These are phyloP conservation scores for Pteronotus mesoamericanus DNA, from an alignment of 2,797 vertebrate species.

Conservation along the genomic window DNA sequence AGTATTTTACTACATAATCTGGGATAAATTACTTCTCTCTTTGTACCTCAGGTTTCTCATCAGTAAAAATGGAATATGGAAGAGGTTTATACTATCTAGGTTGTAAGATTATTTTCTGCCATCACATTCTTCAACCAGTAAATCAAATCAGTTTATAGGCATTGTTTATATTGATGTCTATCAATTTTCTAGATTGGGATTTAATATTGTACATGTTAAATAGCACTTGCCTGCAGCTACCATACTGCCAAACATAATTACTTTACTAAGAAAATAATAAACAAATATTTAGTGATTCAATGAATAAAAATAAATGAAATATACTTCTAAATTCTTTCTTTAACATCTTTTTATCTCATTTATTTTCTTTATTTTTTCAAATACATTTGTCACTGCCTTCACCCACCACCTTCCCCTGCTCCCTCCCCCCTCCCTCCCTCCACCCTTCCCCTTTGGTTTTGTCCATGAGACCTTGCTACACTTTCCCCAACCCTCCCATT, in stretches of 20 bases:
- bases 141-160: not conserved
- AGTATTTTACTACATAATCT: not conserved
- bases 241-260: not conserved
- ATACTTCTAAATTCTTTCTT: no score
- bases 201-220: not conserved
- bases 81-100: not conserved
- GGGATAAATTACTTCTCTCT: not conserved
- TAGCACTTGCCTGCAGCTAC: not conserved
- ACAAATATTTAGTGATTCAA: not conserved
- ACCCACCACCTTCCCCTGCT: no score
- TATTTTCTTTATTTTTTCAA: no score
- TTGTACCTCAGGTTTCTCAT: not conserved
- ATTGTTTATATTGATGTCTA: not conserved
- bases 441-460: no score
- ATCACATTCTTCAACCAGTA: not conserved
- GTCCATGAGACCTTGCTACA: no score
- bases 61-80: not conserved
- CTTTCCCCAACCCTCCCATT: no score
- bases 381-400: no score
- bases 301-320: conserved; percentile 2
- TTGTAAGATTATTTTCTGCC: not conserved
- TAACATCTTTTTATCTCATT: no score
- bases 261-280: not conserved
- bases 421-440: no score
- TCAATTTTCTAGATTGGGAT: not conserved